These are phyloP conservation scores for Agrotis exclamationis DNA, from an alignment of 2,888 invertebrate species.

Conservation along the genomic window DNA sequence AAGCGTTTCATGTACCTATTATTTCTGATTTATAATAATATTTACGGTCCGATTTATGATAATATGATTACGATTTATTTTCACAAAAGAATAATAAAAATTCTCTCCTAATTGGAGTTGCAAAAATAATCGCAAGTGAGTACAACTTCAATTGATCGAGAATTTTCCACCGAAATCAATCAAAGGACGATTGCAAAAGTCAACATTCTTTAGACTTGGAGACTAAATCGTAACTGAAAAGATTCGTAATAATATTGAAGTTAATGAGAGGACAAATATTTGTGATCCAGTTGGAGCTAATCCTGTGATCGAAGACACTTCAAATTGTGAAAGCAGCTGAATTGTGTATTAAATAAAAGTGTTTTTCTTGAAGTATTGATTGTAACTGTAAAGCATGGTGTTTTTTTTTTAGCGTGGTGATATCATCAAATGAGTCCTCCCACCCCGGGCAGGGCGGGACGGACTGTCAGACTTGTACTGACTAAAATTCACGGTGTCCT, in stretches of 20 bases:
- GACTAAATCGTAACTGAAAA: conserved; percentile 9
- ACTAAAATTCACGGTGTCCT: too few species aligned
- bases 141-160: conserved; percentile 3
- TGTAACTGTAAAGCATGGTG: too few species aligned
- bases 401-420: too few species aligned
- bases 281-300: conserved; percentile 22
- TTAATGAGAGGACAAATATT: conserved; percentile 29
- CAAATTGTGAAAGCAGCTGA: not conserved
- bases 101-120: not conserved
- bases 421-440: too few species aligned
- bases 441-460: too few species aligned
- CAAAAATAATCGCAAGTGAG: not conserved
- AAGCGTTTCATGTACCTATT: not conserved
- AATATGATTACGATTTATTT: conserved; percentile 13
- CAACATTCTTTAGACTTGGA: conserved; percentile 1
- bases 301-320: conserved; percentile 5
- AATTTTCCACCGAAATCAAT: conserved; percentile 25
- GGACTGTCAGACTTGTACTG: too few species aligned
- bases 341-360: not conserved
- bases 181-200: conserved; percentile 10
- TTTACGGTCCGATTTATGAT: too few species aligned
- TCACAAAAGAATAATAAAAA: not conserved
- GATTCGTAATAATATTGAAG: conserved; percentile 17
- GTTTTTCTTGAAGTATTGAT: too few species aligned
- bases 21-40: not conserved